Percentiles rank a stretch among this genome's conserved stretches.
These are phyloP conservation scores for Pterophyllum scalare DNA, from an alignment of 2,113 vertebrate species.

Conservation along the genomic window DNA sequence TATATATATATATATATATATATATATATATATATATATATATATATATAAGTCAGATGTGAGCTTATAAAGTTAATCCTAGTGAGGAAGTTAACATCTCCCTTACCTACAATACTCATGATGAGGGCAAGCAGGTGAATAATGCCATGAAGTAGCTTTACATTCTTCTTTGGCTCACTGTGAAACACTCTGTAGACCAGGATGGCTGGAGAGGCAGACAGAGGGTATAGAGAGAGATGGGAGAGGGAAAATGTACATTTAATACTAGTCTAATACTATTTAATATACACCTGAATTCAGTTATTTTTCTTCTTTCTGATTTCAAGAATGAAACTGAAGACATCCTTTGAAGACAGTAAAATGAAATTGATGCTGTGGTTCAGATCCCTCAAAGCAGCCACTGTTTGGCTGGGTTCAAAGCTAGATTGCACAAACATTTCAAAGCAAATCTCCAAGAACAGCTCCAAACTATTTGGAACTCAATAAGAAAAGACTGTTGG, in stretches of 20 bases:
- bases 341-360: not conserved
- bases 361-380: not conserved
- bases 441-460: no score
- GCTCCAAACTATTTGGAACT: no score
- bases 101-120: conserved; percentile 82
- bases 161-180: conserved; percentile 85
- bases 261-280: not conserved
- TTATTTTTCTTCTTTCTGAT: not conserved
- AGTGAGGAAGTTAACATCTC: no score
- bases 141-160: conserved; percentile 87
- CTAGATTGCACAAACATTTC: no score
- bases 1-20: no score
- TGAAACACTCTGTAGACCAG: conserved; percentile 92
- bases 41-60: no score
- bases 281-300: not conserved
- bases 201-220: conserved; percentile 80
- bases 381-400: not conserved
- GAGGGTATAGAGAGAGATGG: not conserved
- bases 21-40: no score
- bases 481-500: no score
- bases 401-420: not conserved
- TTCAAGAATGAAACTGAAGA: not conserved
- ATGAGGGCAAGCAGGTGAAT: conserved; percentile 87
- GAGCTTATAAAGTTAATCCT: no score
- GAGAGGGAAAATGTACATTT: not conserved